Conservation (phyloP, 2,888 invertebrate genomes). For the Habrosyne pyritoides region DNA sequence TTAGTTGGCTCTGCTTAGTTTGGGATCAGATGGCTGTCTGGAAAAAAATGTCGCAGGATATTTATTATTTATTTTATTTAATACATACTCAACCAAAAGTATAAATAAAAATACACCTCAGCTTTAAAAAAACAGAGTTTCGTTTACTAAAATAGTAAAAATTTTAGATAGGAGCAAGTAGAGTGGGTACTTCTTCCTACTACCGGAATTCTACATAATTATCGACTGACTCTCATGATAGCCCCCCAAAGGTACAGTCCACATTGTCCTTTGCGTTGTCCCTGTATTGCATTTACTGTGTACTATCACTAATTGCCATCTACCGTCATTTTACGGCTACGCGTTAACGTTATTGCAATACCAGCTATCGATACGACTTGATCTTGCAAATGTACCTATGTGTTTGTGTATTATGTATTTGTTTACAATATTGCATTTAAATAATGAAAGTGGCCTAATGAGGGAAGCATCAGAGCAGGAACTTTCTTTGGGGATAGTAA, state of each 20-base stretch:
- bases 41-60: too few relatives aligned
- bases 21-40: too few relatives aligned
- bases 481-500: too few relatives aligned
- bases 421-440: not conserved
- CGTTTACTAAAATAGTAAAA: too few relatives aligned
- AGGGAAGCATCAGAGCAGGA: too few relatives aligned
- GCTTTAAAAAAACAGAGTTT: too few relatives aligned
- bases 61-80: too few relatives aligned
- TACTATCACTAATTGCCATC: constrained; percentile 79
- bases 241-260: constrained; percentile 23
- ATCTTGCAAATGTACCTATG: constrained; percentile 55
- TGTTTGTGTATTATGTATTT: constrained; percentile 13
- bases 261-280: constrained; percentile 58
- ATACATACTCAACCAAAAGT: too few relatives aligned
- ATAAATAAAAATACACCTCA: too few relatives aligned
- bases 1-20: too few relatives aligned
- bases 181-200: too few relatives aligned
- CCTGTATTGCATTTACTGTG: constrained; percentile 47
- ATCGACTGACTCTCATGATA: constrained; percentile 34
- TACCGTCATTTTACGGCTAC: constrained; percentile 79
- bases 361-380: constrained; percentile 53
- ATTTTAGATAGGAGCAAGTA: too few relatives aligned
- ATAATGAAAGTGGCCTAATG: not conserved
- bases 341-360: constrained; percentile 76
- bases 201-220: constrained; percentile 4